Conservation (phyloP, 2,797 vertebrate genomes). For the Trichosurus vulpecula region DNA sequence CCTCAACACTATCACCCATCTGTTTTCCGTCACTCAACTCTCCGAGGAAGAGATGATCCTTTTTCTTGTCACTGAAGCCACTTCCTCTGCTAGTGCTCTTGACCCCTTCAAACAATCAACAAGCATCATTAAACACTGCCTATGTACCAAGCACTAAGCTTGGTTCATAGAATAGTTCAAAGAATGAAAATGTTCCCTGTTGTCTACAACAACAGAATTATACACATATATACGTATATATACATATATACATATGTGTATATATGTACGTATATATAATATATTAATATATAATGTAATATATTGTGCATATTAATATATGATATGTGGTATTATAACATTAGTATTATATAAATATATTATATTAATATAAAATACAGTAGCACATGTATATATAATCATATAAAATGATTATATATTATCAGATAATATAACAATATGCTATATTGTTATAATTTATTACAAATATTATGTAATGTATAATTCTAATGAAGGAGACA, state of each 20-base stretch:
- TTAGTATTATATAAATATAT: too few species aligned
- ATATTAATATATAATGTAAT: too few species aligned
- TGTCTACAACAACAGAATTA: not conserved
- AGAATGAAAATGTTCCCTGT: not conserved
- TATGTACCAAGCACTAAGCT: not conserved
- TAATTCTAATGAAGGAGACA: not conserved
- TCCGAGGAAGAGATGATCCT: not conserved
- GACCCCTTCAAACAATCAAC: not conserved
- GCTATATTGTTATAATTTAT: not conserved
- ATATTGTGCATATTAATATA: too few species aligned
- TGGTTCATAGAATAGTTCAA: not conserved
- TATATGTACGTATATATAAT: too few species aligned
- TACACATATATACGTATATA: too few species aligned
- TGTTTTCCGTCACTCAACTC: not conserved
- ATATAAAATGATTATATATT: not conserved
- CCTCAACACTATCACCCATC: not conserved
- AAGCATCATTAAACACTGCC: not conserved
- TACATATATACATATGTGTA: too few species aligned
- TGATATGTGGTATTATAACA: too few species aligned
- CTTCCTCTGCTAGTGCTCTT: not conserved
- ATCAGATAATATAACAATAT: not conserved
- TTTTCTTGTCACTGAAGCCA: not conserved
- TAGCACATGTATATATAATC: too few species aligned
- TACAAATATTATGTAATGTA: not conserved
- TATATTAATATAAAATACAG: too few species aligned